phyloP scores from a whole-genome alignment of 2,888 invertebrate genomes.

The Dorcus hopei region DNA sequence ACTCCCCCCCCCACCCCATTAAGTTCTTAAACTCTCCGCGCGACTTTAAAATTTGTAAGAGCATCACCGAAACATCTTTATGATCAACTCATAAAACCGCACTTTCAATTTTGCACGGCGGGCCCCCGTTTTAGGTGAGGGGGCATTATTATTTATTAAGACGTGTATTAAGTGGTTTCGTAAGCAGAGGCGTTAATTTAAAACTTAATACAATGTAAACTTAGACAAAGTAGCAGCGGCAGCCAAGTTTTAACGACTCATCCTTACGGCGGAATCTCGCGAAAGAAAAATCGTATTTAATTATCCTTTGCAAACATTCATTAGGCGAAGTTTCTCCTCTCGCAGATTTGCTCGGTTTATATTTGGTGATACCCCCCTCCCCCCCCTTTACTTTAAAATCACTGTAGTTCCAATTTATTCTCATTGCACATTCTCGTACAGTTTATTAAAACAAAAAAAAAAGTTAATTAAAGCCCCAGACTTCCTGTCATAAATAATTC shows the following conservation, averaged over 20 bases:
- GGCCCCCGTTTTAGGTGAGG: slow-evolving; percentile 15
- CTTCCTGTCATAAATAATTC: no score
- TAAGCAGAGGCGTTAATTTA: slow-evolving; percentile 32
- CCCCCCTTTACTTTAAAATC: no score
- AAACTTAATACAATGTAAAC: slow-evolving; percentile 29
- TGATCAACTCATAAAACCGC: slow-evolving; percentile 34
- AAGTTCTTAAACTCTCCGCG: neutral
- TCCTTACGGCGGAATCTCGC: neutral
- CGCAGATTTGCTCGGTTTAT: no score
- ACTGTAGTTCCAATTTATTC: no score
- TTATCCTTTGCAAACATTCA: no score
- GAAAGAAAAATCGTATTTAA: no score
- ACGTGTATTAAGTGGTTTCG: slow-evolving; percentile 36
- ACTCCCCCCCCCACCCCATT: neutral
- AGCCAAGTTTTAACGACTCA: slow-evolving; percentile 18
- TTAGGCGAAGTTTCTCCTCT: no score
- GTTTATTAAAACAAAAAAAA: no score
- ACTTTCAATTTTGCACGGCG: slow-evolving; percentile 35
- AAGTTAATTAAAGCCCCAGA: no score
- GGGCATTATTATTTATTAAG: slow-evolving; percentile 34
- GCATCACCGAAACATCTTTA: slow-evolving; percentile 28
- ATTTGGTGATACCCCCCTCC: no score
- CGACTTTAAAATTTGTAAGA: slow-evolving; percentile 7
- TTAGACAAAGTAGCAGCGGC: slow-evolving; percentile 8
- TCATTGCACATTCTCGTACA: no score